Percentiles rank a stretch among this genome's conserved stretches.
These are phyloP conservation scores for Isichthys henryi DNA, from an alignment of 2,113 vertebrate genomes.

Conservation along the genomic window DNA sequence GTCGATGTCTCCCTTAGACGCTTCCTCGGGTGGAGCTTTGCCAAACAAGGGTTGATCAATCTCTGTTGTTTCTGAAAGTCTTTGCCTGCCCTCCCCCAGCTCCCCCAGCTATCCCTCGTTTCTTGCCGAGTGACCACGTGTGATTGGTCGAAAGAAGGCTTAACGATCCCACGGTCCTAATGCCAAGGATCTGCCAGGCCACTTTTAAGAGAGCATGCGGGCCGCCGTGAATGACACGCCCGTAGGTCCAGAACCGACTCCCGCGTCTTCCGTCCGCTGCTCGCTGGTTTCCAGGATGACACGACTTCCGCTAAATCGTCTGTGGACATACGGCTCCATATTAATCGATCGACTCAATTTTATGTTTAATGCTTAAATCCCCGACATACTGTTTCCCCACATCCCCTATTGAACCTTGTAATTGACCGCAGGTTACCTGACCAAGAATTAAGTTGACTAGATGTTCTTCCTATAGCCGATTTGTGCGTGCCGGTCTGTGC, in stretches of 20 bases:
- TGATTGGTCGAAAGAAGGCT: neutral
- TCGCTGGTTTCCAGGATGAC: neutral
- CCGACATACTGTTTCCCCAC: neutral
- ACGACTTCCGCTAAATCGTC: neutral
- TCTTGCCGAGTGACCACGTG: neutral
- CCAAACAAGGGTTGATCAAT: constrained; percentile 31
- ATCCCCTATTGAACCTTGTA: neutral
- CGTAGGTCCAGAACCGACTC: neutral
- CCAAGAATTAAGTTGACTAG: neutral
- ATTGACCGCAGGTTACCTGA: neutral
- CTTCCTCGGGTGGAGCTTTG: constrained; percentile 38
- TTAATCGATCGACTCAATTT: neutral
- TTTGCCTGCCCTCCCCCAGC: neutral
- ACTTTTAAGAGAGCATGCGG: neutral
- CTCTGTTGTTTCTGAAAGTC: neutral
- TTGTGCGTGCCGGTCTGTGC: neutral
- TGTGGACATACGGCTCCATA: neutral
- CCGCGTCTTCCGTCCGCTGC: neutral
- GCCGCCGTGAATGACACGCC: neutral
- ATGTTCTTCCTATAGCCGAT: neutral
- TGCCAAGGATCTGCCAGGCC: neutral
- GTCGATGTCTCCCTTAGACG: constrained; percentile 39
- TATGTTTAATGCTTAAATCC: neutral
- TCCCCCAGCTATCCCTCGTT: neutral
- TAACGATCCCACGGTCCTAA: neutral